Base-by-base conservation (phyloP, 2,113 vertebrate species). In the Jaculus jaculus region DNA sequence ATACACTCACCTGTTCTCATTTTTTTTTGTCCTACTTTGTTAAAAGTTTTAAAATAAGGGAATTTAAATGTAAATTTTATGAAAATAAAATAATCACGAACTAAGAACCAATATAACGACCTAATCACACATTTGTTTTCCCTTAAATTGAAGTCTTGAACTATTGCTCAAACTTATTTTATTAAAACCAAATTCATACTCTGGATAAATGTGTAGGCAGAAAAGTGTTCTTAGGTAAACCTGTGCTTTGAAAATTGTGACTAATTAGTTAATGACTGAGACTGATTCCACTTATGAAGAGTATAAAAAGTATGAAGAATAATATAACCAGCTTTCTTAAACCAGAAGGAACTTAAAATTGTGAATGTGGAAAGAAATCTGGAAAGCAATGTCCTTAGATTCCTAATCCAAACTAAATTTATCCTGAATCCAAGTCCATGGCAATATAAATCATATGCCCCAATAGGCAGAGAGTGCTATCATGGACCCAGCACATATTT, bases 201-300 rank as follows among this genome's bases (percentile, higher is more conserved):
- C 0, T 68, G 32, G 47, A 61, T 42, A 93, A 77, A 71, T 60
- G 47, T 72, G 28, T 30, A 47, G 17, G 7, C 16, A 58, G 20
- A 11, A 42, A n/a, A 23, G 26, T 66, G 20, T 66, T 84, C 5
- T 66, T 10, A 81, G 54, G 34, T 89, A 20, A 93, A 73, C 21
- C 21, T 78, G 3, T 30, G 6, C 71, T 91, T 92, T 34, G 30
- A 91, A 51, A 80, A n/a, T 68, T 81, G 77, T 61, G 32, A 82
- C 92, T 80, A 84, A 93, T 93, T 81, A 78, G 30, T 60, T 84
- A 91, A 94, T 71, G 32, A 30, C 23, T 78, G 3, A 88, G 54
- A 8, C 26, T 93, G 84, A 63, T 63, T 95, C 84, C n/a, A 82
- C 69, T 75, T 68, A 75, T 75, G n/a, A 74, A 12, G 68, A 75